These are phyloP conservation scores for Venustaconcha ellipsiformis DNA, from an alignment of 1,140 invertebrate species.

Conservation along the genomic window DNA sequence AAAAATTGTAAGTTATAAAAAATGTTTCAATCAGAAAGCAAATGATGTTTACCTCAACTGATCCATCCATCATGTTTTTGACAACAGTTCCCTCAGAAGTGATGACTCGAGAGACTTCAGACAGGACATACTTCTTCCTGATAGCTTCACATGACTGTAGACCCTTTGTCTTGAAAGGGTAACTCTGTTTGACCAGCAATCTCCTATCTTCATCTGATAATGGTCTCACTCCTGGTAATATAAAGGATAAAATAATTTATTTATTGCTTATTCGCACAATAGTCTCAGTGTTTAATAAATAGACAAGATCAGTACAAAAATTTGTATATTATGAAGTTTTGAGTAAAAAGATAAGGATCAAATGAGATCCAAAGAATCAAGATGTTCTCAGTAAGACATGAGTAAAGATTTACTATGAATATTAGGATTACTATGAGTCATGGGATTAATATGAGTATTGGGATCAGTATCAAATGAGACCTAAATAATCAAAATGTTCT, in stretches of 20 bases:
- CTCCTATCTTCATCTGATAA: slow-evolving; percentile 51
- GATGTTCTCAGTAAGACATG: no score
- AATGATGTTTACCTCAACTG: slow-evolving; percentile 48
- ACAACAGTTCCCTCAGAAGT: slow-evolving; percentile 66
- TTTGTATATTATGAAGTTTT: no score
- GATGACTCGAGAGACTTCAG: slow-evolving; percentile 61
- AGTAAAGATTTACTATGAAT: no score
- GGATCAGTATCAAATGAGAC: no score
- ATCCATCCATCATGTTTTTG: slow-evolving; percentile 65
- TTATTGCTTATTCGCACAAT: no score
- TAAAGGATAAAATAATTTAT: slow-evolving; percentile 1
- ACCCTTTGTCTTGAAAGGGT: slow-evolving; percentile 63
- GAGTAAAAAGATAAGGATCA: no score
- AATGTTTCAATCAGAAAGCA: not conserved
- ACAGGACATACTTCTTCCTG: slow-evolving; percentile 51
- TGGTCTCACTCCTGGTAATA: slow-evolving; percentile 52
- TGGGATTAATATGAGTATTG: no score
- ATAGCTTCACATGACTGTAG: slow-evolving; percentile 58
- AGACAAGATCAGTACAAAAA: no score
- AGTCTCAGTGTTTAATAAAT: no score
- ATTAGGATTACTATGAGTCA: no score
- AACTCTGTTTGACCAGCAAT: slow-evolving; percentile 64
- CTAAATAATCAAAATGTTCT: no score
- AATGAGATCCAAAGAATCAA: no score
- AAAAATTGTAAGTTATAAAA: not conserved